A percentile compares a stretch with the other conserved stretches of the same genome.
phyloP scores from a whole-genome alignment of 1,140 invertebrate genomes.

The Ooceraea biroi region DNA sequence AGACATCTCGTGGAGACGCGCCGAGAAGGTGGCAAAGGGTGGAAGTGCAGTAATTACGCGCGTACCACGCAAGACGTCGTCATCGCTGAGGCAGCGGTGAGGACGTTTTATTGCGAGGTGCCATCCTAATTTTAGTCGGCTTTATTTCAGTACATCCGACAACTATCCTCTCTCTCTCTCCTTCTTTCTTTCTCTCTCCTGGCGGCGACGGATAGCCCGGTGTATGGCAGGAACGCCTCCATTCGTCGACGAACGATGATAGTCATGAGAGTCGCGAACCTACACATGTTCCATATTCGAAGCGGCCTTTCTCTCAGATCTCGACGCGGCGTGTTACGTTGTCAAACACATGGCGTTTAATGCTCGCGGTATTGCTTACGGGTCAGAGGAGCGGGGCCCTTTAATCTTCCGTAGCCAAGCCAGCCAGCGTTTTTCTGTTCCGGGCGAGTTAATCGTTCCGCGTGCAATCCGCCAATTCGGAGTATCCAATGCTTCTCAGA shows the following conservation, averaged over 20 bases:
- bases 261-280: slow-evolving; percentile 75
- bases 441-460: slow-evolving; percentile 72
- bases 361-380: slow-evolving; percentile 81
- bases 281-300: slow-evolving; percentile 81
- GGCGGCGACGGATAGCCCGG: slow-evolving; percentile 30
- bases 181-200: too few relatives aligned
- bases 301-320: slow-evolving; percentile 81
- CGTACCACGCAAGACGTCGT: slow-evolving; percentile 57
- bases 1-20: background rate
- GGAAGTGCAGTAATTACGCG: slow-evolving; percentile 63
- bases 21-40: background rate
- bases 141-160: slow-evolving; percentile 76
- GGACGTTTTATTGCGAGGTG: slow-evolving; percentile 72
- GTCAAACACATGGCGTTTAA: slow-evolving; percentile 84
- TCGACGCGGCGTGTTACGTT: slow-evolving; percentile 82
- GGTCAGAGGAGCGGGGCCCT: slow-evolving; percentile 77
- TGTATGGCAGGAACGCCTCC: slow-evolving; percentile 38
- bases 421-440: slow-evolving; percentile 78
- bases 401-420: slow-evolving; percentile 79
- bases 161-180: slow-evolving; percentile 63
- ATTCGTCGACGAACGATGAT: slow-evolving; percentile 64
- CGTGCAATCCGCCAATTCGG: slow-evolving; percentile 55
- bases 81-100: slow-evolving; percentile 57
- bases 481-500: slow-evolving; percentile 65
- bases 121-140: slow-evolving; percentile 75